Conservation (phyloP, 2,888 invertebrate species). For the Sericinus montela region DNA sequence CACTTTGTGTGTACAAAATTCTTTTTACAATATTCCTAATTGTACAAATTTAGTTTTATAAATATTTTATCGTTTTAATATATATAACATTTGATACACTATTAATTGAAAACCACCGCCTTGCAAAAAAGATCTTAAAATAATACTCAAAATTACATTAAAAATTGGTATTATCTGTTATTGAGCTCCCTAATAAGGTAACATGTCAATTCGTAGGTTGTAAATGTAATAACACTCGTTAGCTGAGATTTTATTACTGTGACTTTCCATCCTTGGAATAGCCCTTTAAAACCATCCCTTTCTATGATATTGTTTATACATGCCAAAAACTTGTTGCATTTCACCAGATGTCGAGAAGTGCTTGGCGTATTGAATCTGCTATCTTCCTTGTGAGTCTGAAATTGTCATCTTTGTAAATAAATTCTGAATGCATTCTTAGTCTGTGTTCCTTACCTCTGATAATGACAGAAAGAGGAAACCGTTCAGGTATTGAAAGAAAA, state of each 20-base stretch:
- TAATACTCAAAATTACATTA: too few relatives aligned
- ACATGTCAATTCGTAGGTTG: conserved; percentile 56
- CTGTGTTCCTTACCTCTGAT: too few relatives aligned
- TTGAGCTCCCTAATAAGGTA: conserved; percentile 38
- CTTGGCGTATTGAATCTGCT: conserved; percentile 35
- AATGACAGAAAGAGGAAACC: too few relatives aligned
- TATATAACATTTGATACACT: too few relatives aligned
- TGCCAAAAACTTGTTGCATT: conserved; percentile 37
- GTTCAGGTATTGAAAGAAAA: too few relatives aligned
- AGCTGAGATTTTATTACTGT: conserved; percentile 58
- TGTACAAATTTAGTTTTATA: too few relatives aligned
- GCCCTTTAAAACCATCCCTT: conserved; percentile 45
- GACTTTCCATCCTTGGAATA: conserved; percentile 53
- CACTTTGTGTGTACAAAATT: too few relatives aligned
- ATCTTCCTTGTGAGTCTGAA: conserved; percentile 48
- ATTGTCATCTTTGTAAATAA: not conserved
- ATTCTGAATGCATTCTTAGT: too few relatives aligned
- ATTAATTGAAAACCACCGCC: too few relatives aligned
- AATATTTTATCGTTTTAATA: not conserved
- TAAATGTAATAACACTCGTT: conserved; percentile 52
- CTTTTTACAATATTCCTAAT: too few relatives aligned
- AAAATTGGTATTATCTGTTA: not conserved
- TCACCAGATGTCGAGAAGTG: conserved; percentile 39
- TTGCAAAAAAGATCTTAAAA: too few relatives aligned
- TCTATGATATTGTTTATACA: conserved; percentile 41